Conservation (phyloP, 2,113 vertebrate species). For the Uria aalge region DNA sequence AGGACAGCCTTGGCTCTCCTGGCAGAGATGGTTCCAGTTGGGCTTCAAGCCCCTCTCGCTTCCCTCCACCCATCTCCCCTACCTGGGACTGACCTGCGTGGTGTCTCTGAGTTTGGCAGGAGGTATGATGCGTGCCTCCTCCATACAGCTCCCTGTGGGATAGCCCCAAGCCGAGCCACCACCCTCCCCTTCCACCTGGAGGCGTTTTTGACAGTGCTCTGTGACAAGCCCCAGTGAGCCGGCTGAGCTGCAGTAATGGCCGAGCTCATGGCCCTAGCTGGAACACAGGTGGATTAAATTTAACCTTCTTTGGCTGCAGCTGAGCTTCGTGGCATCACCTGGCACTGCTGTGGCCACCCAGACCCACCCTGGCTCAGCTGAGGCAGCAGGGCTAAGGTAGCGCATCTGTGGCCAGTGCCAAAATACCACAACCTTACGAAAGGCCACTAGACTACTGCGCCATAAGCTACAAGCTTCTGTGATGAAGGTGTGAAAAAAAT, state of each 20-base stretch:
- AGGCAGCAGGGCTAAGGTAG: background rate
- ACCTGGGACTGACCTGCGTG: background rate
- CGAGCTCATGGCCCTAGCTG: background rate
- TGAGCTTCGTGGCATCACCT: background rate
- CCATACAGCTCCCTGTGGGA: accelerated
- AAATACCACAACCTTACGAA: background rate
- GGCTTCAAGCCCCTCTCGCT: background rate
- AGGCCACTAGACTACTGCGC: background rate
- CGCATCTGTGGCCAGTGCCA: background rate
- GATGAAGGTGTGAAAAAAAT: background rate
- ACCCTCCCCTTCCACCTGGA: background rate
- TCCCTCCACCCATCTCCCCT: background rate
- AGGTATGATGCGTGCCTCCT: accelerated
- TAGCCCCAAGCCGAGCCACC: background rate
- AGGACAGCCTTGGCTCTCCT: background rate
- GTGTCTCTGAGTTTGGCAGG: background rate
- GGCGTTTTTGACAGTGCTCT: background rate
- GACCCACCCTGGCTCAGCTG: background rate
- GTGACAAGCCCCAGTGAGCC: background rate
- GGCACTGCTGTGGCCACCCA: accelerated
- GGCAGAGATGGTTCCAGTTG: background rate
- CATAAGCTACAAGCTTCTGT: background rate
- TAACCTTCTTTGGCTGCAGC: background rate
- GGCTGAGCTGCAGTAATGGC: background rate
- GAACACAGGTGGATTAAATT: background rate